phyloP scores from a whole-genome alignment of 1,140 invertebrate species.

The Thereuonema tuberculata region DNA sequence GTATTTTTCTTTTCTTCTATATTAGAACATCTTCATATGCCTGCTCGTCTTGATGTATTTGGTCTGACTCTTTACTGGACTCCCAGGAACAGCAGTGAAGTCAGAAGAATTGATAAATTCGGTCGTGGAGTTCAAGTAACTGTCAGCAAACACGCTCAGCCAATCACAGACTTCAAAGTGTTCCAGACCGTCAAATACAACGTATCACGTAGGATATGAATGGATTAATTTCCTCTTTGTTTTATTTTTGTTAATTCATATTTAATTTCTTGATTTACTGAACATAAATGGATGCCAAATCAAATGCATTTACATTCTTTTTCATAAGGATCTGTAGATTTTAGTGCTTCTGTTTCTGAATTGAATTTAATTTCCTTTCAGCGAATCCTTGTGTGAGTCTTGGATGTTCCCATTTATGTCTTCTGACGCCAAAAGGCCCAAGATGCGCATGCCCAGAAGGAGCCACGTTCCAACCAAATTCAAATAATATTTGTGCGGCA shows the following conservation, averaged over 20 bases:
- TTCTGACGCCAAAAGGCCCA: conserved; percentile 68
- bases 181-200: conserved; percentile 7
- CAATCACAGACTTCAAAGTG: conserved; percentile 4
- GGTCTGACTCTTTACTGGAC: conserved; percentile 82
- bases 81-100: conserved; percentile 63
- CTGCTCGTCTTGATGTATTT: conserved; percentile 80
- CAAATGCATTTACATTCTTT: too few relatives aligned
- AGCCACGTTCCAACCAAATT: conserved; percentile 11
- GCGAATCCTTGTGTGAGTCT: conserved; percentile 52
- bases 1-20: too few relatives aligned
- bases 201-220: background rate
- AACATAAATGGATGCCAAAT: too few relatives aligned
- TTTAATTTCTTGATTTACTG: too few relatives aligned
- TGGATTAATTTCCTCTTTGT: background rate
- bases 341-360: background rate
- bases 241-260: background rate
- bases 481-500: background rate
- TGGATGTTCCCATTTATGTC: conserved; percentile 76
- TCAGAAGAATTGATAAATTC: conserved; percentile 85
- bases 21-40: conserved; percentile 52
- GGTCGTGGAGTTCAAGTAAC: conserved; percentile 77
- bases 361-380: conserved; percentile 20
- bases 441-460: conserved; percentile 80
- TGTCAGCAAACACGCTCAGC: conserved; percentile 41
- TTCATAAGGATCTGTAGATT: too few relatives aligned